These are phyloP conservation scores for Crioceris asparagi DNA, from an alignment of 2,888 invertebrate species.

Conservation along the genomic window DNA sequence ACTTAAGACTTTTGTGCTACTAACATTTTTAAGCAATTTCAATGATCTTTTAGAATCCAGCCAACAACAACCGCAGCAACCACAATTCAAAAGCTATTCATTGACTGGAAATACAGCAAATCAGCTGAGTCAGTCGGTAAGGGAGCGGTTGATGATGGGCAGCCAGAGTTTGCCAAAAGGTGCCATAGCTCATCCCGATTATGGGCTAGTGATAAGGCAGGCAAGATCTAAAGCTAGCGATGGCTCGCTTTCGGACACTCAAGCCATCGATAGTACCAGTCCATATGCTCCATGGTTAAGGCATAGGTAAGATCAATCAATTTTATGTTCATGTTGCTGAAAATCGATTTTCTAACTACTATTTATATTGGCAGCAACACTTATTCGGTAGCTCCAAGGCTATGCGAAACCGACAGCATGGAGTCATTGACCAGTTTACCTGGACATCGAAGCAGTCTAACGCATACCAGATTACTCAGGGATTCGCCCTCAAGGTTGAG, in stretches of 20 bases:
- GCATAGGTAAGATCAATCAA: conserved; percentile 51
- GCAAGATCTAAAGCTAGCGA: conserved; percentile 46
- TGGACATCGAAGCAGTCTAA: conserved; percentile 54
- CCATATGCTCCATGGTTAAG: conserved; percentile 80
- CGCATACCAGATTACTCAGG: conserved; percentile 57
- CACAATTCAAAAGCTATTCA: conserved; percentile 76
- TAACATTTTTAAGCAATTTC: conserved; percentile 3
- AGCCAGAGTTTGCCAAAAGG: conserved; percentile 74
- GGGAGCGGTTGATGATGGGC: conserved; percentile 74
- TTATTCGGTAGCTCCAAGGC: conserved; percentile 58
- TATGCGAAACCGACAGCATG: conserved; percentile 86
- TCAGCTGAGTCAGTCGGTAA: conserved; percentile 75
- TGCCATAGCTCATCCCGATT: conserved; percentile 36
- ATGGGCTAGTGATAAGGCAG: conserved; percentile 36
- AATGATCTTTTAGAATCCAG: conserved; percentile 48
- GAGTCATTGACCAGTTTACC: conserved; percentile 56
- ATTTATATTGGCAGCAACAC: conserved; percentile 57
- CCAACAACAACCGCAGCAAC: too few relatives aligned
- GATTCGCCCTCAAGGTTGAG: conserved; percentile 67
- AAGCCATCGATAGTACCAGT: conserved; percentile 72
- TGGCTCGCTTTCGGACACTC: conserved; percentile 78
- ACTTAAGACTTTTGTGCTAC: too few relatives aligned
- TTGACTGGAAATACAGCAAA: conserved; percentile 76
- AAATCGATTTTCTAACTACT: too few relatives aligned
- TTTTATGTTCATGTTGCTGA: neutral